Evolutionary conservation across 2,888 invertebrate species (phyloP).

Genomic region (Carcina quercana): DNA sequence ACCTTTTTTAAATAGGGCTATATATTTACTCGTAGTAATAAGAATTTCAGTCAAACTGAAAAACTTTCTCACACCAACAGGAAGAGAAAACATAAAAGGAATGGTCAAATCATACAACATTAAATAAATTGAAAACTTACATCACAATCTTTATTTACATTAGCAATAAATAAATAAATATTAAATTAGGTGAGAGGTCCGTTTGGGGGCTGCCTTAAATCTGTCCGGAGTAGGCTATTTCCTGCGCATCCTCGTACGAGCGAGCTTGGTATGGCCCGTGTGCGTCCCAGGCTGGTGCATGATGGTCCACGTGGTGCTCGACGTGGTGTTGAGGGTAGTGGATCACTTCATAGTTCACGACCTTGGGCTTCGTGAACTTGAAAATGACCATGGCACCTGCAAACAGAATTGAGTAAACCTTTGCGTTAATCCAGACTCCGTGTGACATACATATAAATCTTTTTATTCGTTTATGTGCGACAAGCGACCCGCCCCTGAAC

Average conservation of each 20-base stretch:
- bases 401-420: too few species aligned
- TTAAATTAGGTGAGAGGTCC: conserved; percentile 65
- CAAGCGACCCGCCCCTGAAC: too few species aligned
- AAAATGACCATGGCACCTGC: conserved; percentile 86
- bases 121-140: conserved; percentile 52
- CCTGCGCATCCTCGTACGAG: conserved; percentile 70
- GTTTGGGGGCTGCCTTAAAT: conserved; percentile 44
- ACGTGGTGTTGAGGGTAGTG: conserved; percentile 85
- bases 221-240: conserved; percentile 75
- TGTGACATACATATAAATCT: too few species aligned
- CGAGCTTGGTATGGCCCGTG: conserved; percentile 78
- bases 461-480: too few species aligned
- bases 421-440: too few species aligned
- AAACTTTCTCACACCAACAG: too few species aligned
- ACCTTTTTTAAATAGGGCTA: too few species aligned
- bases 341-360: conserved; percentile 90
- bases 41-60: too few species aligned
- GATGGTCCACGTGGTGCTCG: conserved; percentile 79
- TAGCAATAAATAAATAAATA: conserved; percentile 57
- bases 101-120: conserved; percentile 32
- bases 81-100: too few species aligned
- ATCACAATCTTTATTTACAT: conserved; percentile 64
- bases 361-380: conserved; percentile 90
- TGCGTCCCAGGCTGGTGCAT: conserved; percentile 66
- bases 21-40: too few species aligned